Evolutionary conservation across 2,113 vertebrate species (phyloP).

Genomic region (Perca fluviatilis): DNA sequence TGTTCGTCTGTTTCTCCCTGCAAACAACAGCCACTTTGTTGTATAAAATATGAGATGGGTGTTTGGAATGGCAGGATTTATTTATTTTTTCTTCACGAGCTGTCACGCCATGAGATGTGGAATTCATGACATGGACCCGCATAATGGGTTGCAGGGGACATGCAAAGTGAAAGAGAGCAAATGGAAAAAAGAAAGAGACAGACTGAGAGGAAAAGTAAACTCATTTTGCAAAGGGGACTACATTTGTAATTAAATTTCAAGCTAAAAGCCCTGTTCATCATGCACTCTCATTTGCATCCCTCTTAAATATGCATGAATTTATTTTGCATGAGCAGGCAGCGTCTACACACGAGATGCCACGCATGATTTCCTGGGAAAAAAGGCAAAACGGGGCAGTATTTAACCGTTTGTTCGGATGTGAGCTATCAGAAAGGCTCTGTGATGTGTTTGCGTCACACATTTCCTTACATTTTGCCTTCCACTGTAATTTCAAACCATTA

Average conservation of each 20-base stretch:
- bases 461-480: slow-evolving; percentile 11
- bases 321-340: slow-evolving; percentile 80
- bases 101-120: slow-evolving; percentile 63
- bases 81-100: slow-evolving; percentile 37
- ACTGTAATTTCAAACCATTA: slow-evolving; percentile 6
- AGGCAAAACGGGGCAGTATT: slow-evolving; percentile 28
- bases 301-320: slow-evolving; percentile 84
- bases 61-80: slow-evolving; percentile 42
- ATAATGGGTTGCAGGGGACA: slow-evolving; percentile 64
- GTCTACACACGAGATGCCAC: slow-evolving; percentile 69
- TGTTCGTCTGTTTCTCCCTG: slow-evolving; percentile 9
- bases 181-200: slow-evolving; percentile 45
- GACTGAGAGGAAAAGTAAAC: slow-evolving; percentile 66
- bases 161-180: slow-evolving; percentile 57
- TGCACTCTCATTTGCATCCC: slow-evolving; percentile 79
- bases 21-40: slow-evolving; percentile 70
- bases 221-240: slow-evolving; percentile 78
- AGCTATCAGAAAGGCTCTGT: slow-evolving; percentile 12
- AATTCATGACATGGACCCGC: slow-evolving; percentile 69
- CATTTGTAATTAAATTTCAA: slow-evolving; percentile 83
- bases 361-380: slow-evolving; percentile 43
- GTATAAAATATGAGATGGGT: slow-evolving; percentile 75
- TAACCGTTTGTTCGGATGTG: slow-evolving; percentile 59
- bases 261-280: slow-evolving; percentile 83
- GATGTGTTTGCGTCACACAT: not conserved